Conservation (phyloP, 2,113 vertebrate genomes). For the Sterrhoptilus dennistouni region DNA sequence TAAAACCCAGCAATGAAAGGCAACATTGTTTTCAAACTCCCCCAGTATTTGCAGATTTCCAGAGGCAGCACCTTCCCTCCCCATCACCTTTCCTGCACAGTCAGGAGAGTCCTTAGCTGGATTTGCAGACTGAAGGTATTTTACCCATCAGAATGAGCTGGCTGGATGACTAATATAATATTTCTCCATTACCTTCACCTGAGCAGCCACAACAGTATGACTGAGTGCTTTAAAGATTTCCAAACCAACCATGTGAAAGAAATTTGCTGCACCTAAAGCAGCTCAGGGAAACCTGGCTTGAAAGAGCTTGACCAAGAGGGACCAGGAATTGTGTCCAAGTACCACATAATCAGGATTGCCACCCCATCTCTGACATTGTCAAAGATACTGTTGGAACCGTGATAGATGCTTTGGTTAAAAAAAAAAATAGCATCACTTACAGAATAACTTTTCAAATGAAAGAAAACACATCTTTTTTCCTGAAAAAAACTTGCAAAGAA, state of each 20-base stretch:
- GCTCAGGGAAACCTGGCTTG: not conserved
- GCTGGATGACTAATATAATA: not conserved
- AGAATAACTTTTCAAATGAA: not conserved
- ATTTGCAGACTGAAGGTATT: not conserved
- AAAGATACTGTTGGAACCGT: not conserved
- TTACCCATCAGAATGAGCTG: not conserved
- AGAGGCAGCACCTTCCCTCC: not conserved
- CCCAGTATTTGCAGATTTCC: not conserved
- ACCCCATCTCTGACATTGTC: not conserved
- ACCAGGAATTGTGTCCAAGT: not conserved
- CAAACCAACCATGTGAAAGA: fast-evolving
- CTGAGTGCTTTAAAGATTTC: not conserved
- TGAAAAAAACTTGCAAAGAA: not conserved
- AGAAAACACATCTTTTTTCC: not conserved
- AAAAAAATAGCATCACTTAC: fast-evolving
- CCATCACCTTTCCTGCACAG: fast-evolving
- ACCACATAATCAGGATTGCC: not conserved
- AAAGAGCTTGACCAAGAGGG: not conserved
- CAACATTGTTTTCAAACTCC: not conserved
- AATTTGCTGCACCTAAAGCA: not conserved
- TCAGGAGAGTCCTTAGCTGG: not conserved
- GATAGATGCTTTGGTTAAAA: not conserved
- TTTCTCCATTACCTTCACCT: not conserved
- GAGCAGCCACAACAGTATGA: not conserved
- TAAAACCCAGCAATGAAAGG: not conserved